A percentile compares a stretch with the other conserved stretches of the same genome.
These are phyloP conservation scores for Orthonevra nobilis DNA, from an alignment of 2,888 invertebrate genomes.

Conservation along the genomic window DNA sequence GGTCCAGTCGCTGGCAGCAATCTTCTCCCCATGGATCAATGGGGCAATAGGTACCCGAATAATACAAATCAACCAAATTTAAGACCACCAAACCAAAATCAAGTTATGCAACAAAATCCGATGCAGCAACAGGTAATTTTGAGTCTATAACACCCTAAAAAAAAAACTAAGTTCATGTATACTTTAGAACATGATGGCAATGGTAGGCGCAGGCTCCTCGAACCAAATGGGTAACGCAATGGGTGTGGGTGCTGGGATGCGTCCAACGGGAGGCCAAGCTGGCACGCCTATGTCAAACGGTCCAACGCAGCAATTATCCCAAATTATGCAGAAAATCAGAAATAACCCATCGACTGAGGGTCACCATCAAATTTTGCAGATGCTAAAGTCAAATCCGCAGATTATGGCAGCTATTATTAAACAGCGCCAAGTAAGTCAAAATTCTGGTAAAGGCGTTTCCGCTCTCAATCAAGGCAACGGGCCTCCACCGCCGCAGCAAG, in stretches of 20 bases:
- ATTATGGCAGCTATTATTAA: constrained; percentile 97
- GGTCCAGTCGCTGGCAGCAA: constrained; percentile 80
- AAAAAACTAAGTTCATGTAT: no score
- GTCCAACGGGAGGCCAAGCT: constrained; percentile 50
- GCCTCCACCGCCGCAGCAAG: constrained; percentile 75
- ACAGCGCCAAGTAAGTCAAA: constrained; percentile 85
- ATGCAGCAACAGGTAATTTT: constrained; percentile 78
- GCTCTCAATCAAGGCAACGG: constrained; percentile 75
- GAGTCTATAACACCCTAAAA: no score
- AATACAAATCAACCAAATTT: constrained; percentile 79
- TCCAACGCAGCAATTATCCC: constrained; percentile 86
- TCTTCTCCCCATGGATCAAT: constrained; percentile 82
- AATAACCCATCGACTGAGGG: constrained; percentile 95
- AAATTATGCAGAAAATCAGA: constrained; percentile 93
- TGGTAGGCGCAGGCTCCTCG: constrained; percentile 75
- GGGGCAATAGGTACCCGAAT: constrained; percentile 81
- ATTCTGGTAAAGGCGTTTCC: constrained; percentile 74
- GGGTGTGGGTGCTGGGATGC: constrained; percentile 72
- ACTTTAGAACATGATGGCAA: constrained; percentile 78
- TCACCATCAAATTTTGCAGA: constrained; percentile 92
- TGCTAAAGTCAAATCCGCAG: constrained; percentile 95
- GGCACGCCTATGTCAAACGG: constrained; percentile 74
- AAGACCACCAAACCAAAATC: constrained; percentile 81
- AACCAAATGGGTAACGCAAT: constrained; percentile 75
- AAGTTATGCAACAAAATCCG: constrained; percentile 80